Percentiles rank a stretch among this genome's conserved stretches.
phyloP scores from a whole-genome alignment of 2,797 vertebrate species.

The Hipposideros larvatus region DNA sequence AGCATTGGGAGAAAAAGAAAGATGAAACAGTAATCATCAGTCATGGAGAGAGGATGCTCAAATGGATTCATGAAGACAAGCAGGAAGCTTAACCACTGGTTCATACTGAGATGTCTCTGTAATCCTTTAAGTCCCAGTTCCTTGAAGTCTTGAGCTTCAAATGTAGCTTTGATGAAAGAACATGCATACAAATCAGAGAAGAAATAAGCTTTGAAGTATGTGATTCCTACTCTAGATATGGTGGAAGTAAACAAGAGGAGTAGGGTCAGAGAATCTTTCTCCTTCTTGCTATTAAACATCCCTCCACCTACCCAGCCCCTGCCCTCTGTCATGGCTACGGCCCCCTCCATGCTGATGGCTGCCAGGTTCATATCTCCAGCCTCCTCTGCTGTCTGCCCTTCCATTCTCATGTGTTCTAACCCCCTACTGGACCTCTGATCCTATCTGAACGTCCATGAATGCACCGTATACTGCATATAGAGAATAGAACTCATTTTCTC shows the following conservation, averaged over 20 bases:
- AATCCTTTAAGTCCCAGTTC: not conserved
- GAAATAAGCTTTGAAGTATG: not conserved
- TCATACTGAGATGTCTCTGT: not conserved
- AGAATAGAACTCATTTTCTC: not conserved
- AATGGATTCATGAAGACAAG: not conserved
- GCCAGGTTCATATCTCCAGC: not conserved
- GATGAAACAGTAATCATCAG: not conserved
- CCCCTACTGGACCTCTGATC: not conserved
- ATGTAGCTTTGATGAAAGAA: not conserved
- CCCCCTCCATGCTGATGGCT: not conserved
- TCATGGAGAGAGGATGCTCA: not conserved
- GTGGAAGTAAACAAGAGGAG: not conserved
- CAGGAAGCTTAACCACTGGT: not conserved
- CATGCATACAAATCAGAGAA: not conserved
- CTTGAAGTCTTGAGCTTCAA: not conserved
- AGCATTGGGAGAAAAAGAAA: not conserved
- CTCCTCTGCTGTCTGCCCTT: not conserved
- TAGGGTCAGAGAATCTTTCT: not conserved
- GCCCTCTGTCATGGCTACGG: fast-evolving
- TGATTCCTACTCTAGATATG: not conserved
- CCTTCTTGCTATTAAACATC: not conserved
- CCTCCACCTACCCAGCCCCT: fast-evolving
- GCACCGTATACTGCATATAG: not conserved
- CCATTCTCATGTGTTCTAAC: not conserved
- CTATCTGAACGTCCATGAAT: not conserved